A percentile compares a stretch with the other conserved stretches of the same genome.
phyloP scores from a whole-genome alignment of 2,797 vertebrate species.

The Calcarius lapponicus region DNA sequence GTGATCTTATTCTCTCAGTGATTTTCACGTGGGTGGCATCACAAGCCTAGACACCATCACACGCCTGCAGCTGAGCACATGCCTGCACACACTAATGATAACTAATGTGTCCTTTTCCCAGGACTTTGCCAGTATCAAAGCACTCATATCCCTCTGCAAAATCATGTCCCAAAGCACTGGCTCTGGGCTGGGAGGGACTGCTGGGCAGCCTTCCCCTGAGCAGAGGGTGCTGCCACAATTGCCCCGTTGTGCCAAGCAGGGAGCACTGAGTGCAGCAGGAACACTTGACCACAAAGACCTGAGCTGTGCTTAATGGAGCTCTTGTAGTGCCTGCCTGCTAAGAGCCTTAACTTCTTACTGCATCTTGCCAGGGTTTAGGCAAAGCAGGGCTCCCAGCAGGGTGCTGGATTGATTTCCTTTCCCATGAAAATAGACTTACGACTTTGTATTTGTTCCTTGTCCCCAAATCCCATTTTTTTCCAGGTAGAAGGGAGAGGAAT shows the following conservation, averaged over 20 bases:
- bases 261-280: fast-evolving
- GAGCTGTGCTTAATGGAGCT: neutral
- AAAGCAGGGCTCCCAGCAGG: conserved; percentile 50
- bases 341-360: conserved; percentile 65
- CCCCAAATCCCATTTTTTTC: conserved; percentile 18
- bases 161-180: neutral
- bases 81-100: neutral
- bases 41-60: neutral
- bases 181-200: neutral
- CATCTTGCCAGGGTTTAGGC: conserved; percentile 50
- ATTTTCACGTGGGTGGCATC: neutral
- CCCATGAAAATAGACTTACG: conserved; percentile 40
- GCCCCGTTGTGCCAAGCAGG: fast-evolving
- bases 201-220: neutral
- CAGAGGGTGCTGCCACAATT: neutral
- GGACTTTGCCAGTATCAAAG: neutral
- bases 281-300: neutral
- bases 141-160: neutral
- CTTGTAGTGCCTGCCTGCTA: neutral
- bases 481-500: conserved; percentile 19
- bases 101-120: neutral
- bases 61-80: fast-evolving
- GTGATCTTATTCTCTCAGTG: neutral
- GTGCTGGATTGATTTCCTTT: conserved; percentile 9
- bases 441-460: conserved; percentile 13